Evolutionary conservation across 2,888 invertebrate genomes (phyloP), one percentile per base, ranked within the genome.

Genomic region (Drosophila ustulata): DNA sequence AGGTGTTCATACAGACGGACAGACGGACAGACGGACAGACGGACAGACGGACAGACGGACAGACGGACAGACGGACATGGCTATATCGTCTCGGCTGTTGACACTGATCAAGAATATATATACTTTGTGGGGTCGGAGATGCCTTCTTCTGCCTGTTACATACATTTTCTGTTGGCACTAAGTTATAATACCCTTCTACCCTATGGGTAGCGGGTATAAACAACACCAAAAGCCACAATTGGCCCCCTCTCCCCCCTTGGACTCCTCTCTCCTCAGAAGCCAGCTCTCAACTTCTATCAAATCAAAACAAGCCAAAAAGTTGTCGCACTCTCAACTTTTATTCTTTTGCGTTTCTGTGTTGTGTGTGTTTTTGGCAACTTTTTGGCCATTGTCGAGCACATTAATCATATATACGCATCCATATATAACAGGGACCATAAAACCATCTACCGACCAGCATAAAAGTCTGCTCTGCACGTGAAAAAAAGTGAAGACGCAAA

Each of bases 321-420:
- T 71, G 39, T 62, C 58, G 58, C 65, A 69, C 62, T 75, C 57
- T 75, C 57, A 63, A 41, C 41, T 49, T 56, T 46, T 13, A 18
- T 18, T 13, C 39, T 41, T 30, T 30, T 28, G n/a, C 43, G 39
- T 0, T 18, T 23, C 30, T 52, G 47, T 45, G 23, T 30, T 64
- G 49, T 51, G 37, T 37, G 37, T 11, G 34, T 9, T 64, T 73
- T 64, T 73, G 78, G 45, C 81, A 74, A 67, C 70, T 70, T 78
- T 80, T 58, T 64, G 49, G 72, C 57, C 58, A 69, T 78, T 78
- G 68, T 67, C 61, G 30, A 28, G 43, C 49, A 74, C 88, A 88
- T 82, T 82, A 77, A 82, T 88, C 82, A 83, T 71, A 74, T 50
- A 62, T 47, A 57, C 46, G 45, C 58, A 46, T 37, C 52, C 70